Base-by-base conservation (phyloP, 2,113 vertebrate species). In the Coptodon rendalli region DNA sequence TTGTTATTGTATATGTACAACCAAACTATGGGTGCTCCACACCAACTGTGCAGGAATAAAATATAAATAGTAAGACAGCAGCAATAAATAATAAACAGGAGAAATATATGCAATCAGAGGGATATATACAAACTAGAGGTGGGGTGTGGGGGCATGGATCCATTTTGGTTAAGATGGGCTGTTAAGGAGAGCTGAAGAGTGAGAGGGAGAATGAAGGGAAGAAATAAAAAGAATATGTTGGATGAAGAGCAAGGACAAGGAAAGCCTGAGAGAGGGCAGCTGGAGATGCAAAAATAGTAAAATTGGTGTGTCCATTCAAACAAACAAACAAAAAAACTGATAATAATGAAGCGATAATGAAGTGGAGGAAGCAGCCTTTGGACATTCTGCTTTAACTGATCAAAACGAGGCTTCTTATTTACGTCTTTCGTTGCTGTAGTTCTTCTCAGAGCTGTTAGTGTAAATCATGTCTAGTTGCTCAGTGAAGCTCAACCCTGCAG, bases 101-200 rank as follows among this genome's bases (percentile, higher is more conserved):
- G 0, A 36, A n/a, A 36, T 7, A 66, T 66, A n/a, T 66, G 10
- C 1, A 66, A 0, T 66, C 31, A 66, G 0, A 66, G 31, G 31
- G 17, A 66, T 66, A 7, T 36, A 12, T n/a, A n/a, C 17, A 38
- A 38, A 66, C 31, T 66, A 66, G 61, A 34, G 0, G 59, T 61
- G 29, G 0, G 29, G 2, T 36, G 17, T 36, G 61, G 0, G 17
- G 19, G 10, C 3, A 66, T 13, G 34, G 34, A 8, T 50, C 73
- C 73, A 52, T 31, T 78, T 50, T 31, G 24, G 43, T 50, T 31
- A 29, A 78, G 24, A 31, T 48, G 16, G 27, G 2, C 45, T 50
- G 27, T 3, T 8, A 50, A 8, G 73, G 45, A 31, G 73, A n/a
- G 2, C 73, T 52, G 4, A 78, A 48, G 43, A 50, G 24, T 0